These are phyloP conservation scores for Merodon equestris DNA, from an alignment of 2,888 invertebrate species.

Conservation along the genomic window DNA sequence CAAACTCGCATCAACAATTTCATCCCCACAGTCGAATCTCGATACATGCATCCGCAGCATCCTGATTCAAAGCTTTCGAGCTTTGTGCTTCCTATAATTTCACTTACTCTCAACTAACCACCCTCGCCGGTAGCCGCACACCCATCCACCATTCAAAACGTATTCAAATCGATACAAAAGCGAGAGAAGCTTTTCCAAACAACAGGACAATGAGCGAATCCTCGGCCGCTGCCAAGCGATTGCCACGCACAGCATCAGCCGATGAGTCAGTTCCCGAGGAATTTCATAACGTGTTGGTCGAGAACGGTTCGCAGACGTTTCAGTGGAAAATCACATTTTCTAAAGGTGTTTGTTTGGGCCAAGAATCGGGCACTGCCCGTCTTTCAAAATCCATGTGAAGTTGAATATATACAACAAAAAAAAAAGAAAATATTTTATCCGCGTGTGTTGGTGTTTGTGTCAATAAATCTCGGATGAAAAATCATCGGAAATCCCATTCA, in stretches of 20 bases:
- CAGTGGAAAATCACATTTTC: constrained; percentile 9
- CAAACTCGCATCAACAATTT: too few species aligned
- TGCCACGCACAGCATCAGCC: constrained; percentile 62
- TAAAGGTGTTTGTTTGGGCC: constrained; percentile 20
- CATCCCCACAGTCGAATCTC: constrained; percentile 46
- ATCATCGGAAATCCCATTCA: too few species aligned
- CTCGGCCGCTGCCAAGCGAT: constrained; percentile 32
- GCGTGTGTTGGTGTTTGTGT: not conserved
- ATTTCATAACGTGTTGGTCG: constrained; percentile 59
- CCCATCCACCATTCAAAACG: constrained; percentile 5
- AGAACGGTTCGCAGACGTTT: constrained; percentile 49
- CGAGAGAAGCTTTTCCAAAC: constrained; percentile 36
- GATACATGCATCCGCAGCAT: constrained; percentile 65
- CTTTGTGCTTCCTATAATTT: constrained; percentile 52
- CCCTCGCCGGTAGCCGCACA: not conserved
- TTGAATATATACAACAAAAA: not conserved
- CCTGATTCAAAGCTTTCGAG: constrained; percentile 31
- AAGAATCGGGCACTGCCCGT: constrained; percentile 36
- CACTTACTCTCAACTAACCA: constrained; percentile 45
- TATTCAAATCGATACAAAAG: constrained; percentile 59
- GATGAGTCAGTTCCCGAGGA: constrained; percentile 65
- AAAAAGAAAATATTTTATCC: not conserved
- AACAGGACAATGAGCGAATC: constrained; percentile 47
- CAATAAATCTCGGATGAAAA: too few species aligned
- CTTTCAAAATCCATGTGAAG: not conserved